Conservation (phyloP, 2,888 invertebrate genomes). For the Clostera curtula region DNA sequence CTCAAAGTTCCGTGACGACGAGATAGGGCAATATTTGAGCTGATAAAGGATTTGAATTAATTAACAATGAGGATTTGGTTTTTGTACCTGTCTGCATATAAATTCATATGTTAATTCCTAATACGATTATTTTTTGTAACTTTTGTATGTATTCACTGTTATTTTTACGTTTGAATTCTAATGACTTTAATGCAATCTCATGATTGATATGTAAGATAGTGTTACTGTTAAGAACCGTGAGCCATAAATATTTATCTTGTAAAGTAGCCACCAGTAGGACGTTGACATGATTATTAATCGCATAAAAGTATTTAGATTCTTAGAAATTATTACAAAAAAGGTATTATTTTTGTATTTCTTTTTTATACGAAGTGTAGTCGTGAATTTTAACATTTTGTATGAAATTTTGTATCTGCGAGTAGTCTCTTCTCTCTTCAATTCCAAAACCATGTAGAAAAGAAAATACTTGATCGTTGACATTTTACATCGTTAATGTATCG, state of each 20-base stretch:
- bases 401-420: too few relatives aligned
- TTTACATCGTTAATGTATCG: slow-evolving; percentile 22
- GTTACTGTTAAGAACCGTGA: too few relatives aligned
- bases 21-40: slow-evolving; percentile 1
- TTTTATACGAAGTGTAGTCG: too few relatives aligned
- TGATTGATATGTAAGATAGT: too few relatives aligned
- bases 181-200: too few relatives aligned
- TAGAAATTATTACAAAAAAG: too few relatives aligned
- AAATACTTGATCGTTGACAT: slow-evolving; percentile 13
- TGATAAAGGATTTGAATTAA: slow-evolving; percentile 2
- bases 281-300: too few relatives aligned
- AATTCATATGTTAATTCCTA: slow-evolving; percentile 1
- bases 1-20: not conserved
- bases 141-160: not conserved
- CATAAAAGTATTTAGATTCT: too few relatives aligned
- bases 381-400: too few relatives aligned
- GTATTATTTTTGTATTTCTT: too few relatives aligned
- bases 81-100: not conserved
- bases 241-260: too few relatives aligned
- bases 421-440: not conserved
- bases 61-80: not conserved
- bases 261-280: too few relatives aligned
- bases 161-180: not conserved
- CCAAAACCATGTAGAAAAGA: slow-evolving; percentile 12
- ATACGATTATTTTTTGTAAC: not conserved